phyloP scores from a whole-genome alignment of 2,113 vertebrate genomes.

The Hiodon tergisus region DNA sequence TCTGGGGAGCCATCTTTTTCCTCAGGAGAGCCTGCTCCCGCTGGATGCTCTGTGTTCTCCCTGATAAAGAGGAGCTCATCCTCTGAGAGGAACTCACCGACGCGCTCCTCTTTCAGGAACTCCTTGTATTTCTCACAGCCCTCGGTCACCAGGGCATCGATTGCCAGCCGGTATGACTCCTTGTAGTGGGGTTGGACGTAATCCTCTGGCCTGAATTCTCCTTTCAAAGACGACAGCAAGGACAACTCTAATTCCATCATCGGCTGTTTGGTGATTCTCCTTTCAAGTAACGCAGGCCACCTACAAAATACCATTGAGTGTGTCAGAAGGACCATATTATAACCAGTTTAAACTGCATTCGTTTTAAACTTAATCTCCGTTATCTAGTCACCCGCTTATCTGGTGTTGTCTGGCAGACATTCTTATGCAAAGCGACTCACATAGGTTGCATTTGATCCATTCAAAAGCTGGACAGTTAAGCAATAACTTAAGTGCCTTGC shows the following conservation, averaged over 20 bases:
- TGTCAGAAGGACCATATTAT: not conserved
- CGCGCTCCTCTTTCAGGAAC: conserved; percentile 76
- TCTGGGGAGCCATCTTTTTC: conserved; percentile 56
- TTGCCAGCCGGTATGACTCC: conserved; percentile 84
- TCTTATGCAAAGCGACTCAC: too few relatives aligned
- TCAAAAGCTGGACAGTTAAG: too few relatives aligned
- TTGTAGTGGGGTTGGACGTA: conserved; percentile 89
- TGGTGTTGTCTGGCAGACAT: not conserved
- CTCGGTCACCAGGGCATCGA: conserved; percentile 74
- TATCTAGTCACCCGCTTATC: not conserved
- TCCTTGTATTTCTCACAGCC: conserved; percentile 76
- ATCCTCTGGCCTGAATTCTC: conserved; percentile 75
- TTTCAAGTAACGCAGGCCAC: not conserved
- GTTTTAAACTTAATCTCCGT: not conserved
- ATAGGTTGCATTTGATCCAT: too few relatives aligned
- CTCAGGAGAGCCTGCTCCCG: conserved; percentile 49
- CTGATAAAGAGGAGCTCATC: conserved; percentile 82
- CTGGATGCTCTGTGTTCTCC: conserved; percentile 61
- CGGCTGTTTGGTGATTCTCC: conserved; percentile 20
- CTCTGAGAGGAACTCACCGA: conserved; percentile 79
- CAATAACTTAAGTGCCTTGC: too few relatives aligned
- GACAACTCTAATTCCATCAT: conserved; percentile 79
- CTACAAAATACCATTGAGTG: not conserved
- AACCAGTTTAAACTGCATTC: not conserved
- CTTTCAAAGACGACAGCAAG: conserved; percentile 77